Conservation (phyloP, 1,140 invertebrate genomes). For the Formica selysi region DNA sequence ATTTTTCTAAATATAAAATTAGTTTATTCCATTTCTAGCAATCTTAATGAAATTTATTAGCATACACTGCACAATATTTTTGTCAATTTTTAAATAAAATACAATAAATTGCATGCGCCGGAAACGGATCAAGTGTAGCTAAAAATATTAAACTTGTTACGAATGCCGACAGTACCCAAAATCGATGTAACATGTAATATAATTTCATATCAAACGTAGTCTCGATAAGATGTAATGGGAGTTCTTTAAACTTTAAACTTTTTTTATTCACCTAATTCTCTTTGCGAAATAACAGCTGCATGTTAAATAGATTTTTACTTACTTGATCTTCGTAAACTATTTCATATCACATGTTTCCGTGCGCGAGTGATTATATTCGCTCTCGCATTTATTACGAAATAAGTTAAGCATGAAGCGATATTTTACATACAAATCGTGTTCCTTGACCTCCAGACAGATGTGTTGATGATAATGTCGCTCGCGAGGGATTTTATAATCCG, state of each 20-base stretch:
- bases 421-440: constrained; percentile 6
- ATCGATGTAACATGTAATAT: too few species aligned
- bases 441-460: not conserved
- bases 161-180: not conserved
- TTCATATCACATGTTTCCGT: constrained; percentile 31
- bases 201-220: too few species aligned
- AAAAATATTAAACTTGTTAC: not conserved
- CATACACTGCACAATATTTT: not conserved
- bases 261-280: not conserved
- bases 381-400: constrained; percentile 20
- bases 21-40: not conserved
- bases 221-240: too few species aligned
- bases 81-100: not conserved
- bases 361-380: not conserved
- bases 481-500: not conserved
- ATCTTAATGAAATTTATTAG: not conserved
- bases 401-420: constrained; percentile 33
- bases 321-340: constrained; percentile 13
- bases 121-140: not conserved
- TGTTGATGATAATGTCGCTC: constrained; percentile 5
- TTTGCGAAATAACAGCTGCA: not conserved
- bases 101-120: not conserved
- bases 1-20: not conserved
- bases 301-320: constrained; percentile 34
- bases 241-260: not conserved